Percentiles rank a stretch among this genome's conserved stretches.
Conservation (phyloP, 2,888 invertebrate genomes). For the Xylophagus ater region DNA sequence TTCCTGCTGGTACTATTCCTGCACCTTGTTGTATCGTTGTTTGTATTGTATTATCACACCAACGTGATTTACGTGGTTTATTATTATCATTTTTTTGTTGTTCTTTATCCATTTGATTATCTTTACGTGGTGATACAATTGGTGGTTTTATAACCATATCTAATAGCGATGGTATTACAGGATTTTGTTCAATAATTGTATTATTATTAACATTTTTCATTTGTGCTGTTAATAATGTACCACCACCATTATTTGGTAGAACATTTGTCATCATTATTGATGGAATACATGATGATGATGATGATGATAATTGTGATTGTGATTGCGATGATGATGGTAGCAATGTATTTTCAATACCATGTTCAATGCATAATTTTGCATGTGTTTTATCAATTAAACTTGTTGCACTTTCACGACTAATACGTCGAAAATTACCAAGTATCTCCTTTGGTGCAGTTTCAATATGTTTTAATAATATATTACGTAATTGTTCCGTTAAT, state of each 20-base stretch:
- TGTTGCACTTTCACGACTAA: conserved; percentile 65
- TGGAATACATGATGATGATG: conserved; percentile 23
- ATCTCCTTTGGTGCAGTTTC: conserved; percentile 87
- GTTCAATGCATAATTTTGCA: conserved; percentile 40
- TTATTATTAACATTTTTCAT: conserved; percentile 39
- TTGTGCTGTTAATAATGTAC: conserved; percentile 40
- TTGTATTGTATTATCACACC: conserved; percentile 26
- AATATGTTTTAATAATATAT: conserved; percentile 59
- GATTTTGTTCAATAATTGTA: neutral
- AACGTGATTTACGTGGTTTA: conserved; percentile 36
- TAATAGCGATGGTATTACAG: conserved; percentile 31
- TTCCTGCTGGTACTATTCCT: neutral
- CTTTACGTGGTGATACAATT: conserved; percentile 17
- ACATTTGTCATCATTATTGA: conserved; percentile 35
- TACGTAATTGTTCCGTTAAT: conserved; percentile 65
- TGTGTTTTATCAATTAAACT: conserved; percentile 42
- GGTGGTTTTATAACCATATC: conserved; percentile 37
- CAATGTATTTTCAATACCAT: conserved; percentile 32
- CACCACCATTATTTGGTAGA: conserved; percentile 29
- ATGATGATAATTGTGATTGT: conserved; percentile 10
- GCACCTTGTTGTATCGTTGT: neutral
- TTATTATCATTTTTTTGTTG: conserved; percentile 19
- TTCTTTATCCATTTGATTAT: conserved; percentile 34
- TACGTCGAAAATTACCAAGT: conserved; percentile 75
- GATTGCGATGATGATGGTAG: conserved; percentile 17